Percentiles rank a stretch among this genome's conserved stretches.
Conservation (phyloP, 1,140 invertebrate genomes). For the Tetramorium simillimum region DNA sequence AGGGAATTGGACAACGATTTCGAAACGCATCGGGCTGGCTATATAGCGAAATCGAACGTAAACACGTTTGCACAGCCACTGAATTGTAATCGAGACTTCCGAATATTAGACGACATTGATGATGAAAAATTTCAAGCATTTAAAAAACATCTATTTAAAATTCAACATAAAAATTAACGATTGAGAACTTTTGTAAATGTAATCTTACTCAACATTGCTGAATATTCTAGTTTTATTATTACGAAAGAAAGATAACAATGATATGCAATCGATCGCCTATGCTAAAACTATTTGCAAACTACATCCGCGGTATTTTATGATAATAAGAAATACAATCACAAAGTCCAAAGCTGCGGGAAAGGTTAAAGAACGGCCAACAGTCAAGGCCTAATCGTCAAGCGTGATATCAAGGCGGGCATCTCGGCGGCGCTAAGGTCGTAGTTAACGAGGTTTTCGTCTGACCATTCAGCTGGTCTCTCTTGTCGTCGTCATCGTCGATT, state of each 20-base stretch:
- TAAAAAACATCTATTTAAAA: not conserved
- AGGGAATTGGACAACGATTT: slow-evolving; percentile 68
- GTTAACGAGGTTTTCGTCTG: slow-evolving; percentile 79
- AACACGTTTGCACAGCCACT: slow-evolving; percentile 9
- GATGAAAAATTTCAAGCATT: not conserved
- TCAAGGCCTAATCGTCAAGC: slow-evolving; percentile 63
- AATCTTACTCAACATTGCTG: not conserved
- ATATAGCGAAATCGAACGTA: slow-evolving; percentile 57
- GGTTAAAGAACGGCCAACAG: slow-evolving; percentile 61
- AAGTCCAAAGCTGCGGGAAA: not conserved
- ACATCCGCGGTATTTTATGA: not conserved
- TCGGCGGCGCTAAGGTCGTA: slow-evolving; percentile 77
- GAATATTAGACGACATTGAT: not conserved
- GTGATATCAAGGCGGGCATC: slow-evolving; percentile 77
- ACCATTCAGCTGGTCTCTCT: slow-evolving; percentile 73
- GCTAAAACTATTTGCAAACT: not conserved
- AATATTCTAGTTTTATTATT: not conserved
- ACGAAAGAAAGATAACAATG: not conserved
- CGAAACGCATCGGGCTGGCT: slow-evolving; percentile 64
- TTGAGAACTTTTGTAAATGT: not conserved
- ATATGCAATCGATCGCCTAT: not conserved
- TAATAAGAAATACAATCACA: not conserved
- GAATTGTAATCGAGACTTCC: slow-evolving; percentile 22
- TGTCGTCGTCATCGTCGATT: slow-evolving; percentile 66
- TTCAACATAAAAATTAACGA: not conserved